Conservation (phyloP, 2,888 invertebrate genomes). For the Carterocephalus palaemon region DNA sequence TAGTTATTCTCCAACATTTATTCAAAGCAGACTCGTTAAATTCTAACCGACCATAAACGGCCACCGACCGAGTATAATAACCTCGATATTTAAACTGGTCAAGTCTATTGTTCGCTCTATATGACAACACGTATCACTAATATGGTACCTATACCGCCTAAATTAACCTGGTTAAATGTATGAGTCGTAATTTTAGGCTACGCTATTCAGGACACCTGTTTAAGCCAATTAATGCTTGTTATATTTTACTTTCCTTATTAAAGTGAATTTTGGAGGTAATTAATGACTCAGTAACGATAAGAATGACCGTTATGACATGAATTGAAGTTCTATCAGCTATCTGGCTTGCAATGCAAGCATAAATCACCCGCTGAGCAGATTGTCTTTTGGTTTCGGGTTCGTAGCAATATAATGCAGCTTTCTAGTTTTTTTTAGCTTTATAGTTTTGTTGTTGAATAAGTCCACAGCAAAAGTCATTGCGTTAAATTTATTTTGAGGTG, state of each 20-base stretch:
- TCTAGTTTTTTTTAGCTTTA: too few relatives aligned
- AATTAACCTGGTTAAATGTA: slow-evolving; percentile 2
- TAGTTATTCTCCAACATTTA: too few relatives aligned
- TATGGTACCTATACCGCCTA: not conserved
- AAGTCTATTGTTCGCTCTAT: slow-evolving; percentile 5
- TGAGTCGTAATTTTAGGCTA: too few relatives aligned
- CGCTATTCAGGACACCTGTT: slow-evolving; percentile 14
- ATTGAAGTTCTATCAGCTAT: too few relatives aligned
- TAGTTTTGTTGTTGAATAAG: too few relatives aligned
- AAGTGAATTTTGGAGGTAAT: slow-evolving; percentile 1
- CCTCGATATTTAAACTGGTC: slow-evolving; percentile 9
- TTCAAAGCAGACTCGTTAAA: slow-evolving; percentile 7
- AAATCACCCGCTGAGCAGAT: too few relatives aligned
- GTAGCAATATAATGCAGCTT: too few relatives aligned
- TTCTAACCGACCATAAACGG: slow-evolving; percentile 10
- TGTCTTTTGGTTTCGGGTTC: too few relatives aligned
- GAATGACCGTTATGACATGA: too few relatives aligned
- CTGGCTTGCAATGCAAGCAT: too few relatives aligned
- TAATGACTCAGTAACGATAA: slow-evolving; percentile 1
- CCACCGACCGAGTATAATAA: slow-evolving; percentile 5
- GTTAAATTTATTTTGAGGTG: too few relatives aligned
- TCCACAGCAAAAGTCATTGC: too few relatives aligned
- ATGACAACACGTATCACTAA: not conserved
- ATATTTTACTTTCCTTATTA: slow-evolving; percentile 2
- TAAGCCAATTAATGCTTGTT: slow-evolving; percentile 2